phyloP scores from a whole-genome alignment of 2,797 vertebrate species.

The Epinephelus awoara region DNA sequence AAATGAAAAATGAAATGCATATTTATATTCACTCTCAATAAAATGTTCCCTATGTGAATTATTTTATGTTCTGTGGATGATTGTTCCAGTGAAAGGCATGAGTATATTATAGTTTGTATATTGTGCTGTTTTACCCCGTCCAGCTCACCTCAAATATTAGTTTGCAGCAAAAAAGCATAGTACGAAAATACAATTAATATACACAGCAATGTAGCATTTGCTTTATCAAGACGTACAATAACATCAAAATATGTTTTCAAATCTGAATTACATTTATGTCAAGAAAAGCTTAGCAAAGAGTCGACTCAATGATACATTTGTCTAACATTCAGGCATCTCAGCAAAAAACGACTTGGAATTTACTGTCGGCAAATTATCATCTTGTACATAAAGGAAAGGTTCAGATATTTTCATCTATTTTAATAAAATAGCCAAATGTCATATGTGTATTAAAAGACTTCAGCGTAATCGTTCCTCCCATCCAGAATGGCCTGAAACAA shows the following conservation, averaged over 20 bases:
- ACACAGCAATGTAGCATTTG: slow-evolving; percentile 59
- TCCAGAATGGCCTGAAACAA: background rate
- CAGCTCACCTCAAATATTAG: slow-evolving; percentile 56
- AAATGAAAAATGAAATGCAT: background rate
- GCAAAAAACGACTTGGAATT: slow-evolving; percentile 22
- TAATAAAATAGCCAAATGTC: slow-evolving; percentile 2
- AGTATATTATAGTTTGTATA: background rate
- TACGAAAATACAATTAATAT: slow-evolving; percentile 81
- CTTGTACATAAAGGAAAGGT: background rate
- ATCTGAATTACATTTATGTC: slow-evolving; percentile 67
- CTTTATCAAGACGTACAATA: slow-evolving; percentile 67
- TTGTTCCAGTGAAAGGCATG: too few species aligned
- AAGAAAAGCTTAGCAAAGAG: slow-evolving; percentile 61
- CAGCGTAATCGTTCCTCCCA: background rate
- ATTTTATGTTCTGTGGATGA: background rate
- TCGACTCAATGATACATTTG: slow-evolving; percentile 71
- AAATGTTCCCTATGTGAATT: background rate
- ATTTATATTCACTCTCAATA: background rate
- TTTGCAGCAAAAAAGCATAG: slow-evolving; percentile 70
- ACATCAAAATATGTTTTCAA: slow-evolving; percentile 76
- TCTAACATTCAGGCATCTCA: slow-evolving; percentile 77
- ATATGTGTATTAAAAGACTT: background rate
- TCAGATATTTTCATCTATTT: background rate
- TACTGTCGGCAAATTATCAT: background rate
- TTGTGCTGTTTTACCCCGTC: slow-evolving; percentile 30